Percentiles rank a stretch among this genome's conserved stretches.
Conservation (phyloP, 2,888 invertebrate genomes). For the Amiota minor region DNA sequence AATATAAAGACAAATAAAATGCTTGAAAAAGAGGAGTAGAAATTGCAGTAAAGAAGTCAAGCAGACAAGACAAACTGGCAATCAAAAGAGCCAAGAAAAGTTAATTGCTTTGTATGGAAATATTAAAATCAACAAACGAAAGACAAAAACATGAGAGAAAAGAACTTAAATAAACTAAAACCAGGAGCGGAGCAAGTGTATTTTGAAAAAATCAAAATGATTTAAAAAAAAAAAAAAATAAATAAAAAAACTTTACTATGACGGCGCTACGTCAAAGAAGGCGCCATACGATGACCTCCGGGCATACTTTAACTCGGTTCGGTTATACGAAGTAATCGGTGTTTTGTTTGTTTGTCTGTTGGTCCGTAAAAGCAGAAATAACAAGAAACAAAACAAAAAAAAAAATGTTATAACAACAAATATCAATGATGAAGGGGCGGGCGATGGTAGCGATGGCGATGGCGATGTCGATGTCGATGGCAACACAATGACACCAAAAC, state of each 20-base stretch:
- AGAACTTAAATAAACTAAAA: no score
- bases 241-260: background rate
- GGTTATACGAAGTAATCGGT: background rate
- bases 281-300: slow-evolving; percentile 11
- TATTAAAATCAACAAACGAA: background rate
- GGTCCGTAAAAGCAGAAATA: background rate
- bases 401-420: background rate
- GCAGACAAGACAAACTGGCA: no score
- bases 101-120: slow-evolving; percentile 6
- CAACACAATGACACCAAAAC: slow-evolving; percentile 8
- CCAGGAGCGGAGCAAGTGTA: no score
- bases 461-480: background rate
- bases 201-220: no score
- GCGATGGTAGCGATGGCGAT: background rate
- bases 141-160: no score
- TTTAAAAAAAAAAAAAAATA: background rate
- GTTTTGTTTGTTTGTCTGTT: background rate
- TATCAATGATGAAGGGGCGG: no score
- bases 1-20: slow-evolving; percentile 11
- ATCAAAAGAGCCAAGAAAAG: no score
- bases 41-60: no score
- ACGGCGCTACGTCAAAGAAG: background rate
- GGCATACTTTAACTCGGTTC: slow-evolving; percentile 1
- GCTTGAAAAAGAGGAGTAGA: no score
- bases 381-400: background rate